Conservation (phyloP, 1,140 invertebrate species). For the Armadillidium nasatum region DNA sequence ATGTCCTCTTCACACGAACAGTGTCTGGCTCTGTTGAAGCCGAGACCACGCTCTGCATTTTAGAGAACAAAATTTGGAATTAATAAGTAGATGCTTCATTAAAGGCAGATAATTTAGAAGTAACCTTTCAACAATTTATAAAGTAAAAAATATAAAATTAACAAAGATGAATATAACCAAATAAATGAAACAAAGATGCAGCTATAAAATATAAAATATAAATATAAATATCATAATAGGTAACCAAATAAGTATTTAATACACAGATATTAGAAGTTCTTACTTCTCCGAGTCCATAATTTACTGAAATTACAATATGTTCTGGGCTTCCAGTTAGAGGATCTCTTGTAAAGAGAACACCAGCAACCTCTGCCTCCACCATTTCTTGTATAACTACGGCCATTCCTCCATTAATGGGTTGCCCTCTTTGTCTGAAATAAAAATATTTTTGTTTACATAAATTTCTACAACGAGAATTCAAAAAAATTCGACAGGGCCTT, state of each 20-base stretch:
- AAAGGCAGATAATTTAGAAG: too few species aligned
- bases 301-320: constrained; percentile 66
- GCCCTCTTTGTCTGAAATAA: constrained; percentile 59
- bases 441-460: constrained; percentile 26
- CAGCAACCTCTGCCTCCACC: constrained; percentile 64
- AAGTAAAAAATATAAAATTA: too few species aligned
- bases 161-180: too few species aligned
- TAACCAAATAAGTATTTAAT: too few species aligned
- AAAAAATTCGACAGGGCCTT: too few species aligned
- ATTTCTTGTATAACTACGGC: constrained; percentile 77
- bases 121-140: too few species aligned
- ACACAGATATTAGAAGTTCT: not conserved
- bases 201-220: too few species aligned
- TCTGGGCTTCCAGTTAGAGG: constrained; percentile 64
- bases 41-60: constrained; percentile 67
- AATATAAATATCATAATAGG: too few species aligned
- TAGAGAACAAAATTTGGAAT: not conserved
- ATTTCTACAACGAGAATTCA: too few species aligned
- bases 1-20: constrained; percentile 56
- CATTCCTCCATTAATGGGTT: constrained; percentile 61
- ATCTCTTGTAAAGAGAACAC: constrained; percentile 74
- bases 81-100: too few species aligned
- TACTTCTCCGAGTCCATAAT: constrained; percentile 76
- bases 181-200: too few species aligned
- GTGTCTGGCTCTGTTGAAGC: constrained; percentile 69